A percentile compares a stretch with the other conserved stretches of the same genome.
phyloP scores from a whole-genome alignment of 2,888 invertebrate genomes.

The Pardosa pseudoannulata region DNA sequence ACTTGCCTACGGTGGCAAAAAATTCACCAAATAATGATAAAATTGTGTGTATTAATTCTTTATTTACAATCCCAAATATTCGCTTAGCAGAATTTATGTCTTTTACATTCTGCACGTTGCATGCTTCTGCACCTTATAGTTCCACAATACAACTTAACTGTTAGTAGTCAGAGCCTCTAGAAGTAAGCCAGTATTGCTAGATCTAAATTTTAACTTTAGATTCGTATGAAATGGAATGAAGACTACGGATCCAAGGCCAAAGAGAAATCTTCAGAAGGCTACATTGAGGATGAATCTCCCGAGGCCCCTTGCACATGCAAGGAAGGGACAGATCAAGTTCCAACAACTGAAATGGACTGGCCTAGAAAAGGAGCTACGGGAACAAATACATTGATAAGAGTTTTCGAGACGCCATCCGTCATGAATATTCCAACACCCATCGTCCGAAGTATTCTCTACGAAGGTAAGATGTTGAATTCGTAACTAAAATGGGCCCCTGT shows the following conservation, averaged over 20 bases:
- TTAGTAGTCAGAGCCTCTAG: too few relatives aligned
- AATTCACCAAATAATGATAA: too few relatives aligned
- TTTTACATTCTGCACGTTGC: too few relatives aligned
- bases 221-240: conserved; percentile 34
- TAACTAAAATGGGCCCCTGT: too few relatives aligned
- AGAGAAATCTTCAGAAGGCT: background rate
- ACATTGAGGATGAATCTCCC: background rate
- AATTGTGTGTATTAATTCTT: too few relatives aligned
- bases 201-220: too few relatives aligned
- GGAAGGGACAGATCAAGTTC: background rate
- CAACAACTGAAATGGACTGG: conserved; percentile 9
- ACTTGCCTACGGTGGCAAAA: too few relatives aligned
- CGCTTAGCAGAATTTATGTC: too few relatives aligned
- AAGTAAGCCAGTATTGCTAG: too few relatives aligned
- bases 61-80: too few relatives aligned
- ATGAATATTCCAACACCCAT: conserved; percentile 28
- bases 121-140: too few relatives aligned
- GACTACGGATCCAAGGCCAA: conserved; percentile 13
- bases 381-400: conserved; percentile 29
- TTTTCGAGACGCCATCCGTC: background rate
- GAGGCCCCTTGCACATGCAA: conserved; percentile 12
- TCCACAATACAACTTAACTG: too few relatives aligned
- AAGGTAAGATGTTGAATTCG: conserved; percentile 11
- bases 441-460: conserved; percentile 18
- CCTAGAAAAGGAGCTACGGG: conserved; percentile 32